These are phyloP conservation scores for Apotomis turbidana DNA, from an alignment of 2,888 invertebrate genomes.

Conservation along the genomic window DNA sequence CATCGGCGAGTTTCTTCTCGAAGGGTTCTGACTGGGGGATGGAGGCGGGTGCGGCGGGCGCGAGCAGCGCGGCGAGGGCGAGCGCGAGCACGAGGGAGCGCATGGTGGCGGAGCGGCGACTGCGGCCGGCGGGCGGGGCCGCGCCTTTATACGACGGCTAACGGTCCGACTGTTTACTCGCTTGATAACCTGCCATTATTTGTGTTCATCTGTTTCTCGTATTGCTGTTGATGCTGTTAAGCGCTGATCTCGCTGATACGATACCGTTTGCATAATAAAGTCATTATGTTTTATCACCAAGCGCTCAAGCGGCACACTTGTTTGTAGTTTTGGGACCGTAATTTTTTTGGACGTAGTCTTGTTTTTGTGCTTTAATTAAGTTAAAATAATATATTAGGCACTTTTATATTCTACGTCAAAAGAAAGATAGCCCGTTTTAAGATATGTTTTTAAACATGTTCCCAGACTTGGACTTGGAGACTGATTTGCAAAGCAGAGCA, in stretches of 20 bases:
- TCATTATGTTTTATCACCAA: conserved; percentile 4
- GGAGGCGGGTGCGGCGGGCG: conserved; percentile 67
- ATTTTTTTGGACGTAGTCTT: no score
- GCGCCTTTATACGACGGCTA: conserved; percentile 72
- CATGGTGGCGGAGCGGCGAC: conserved; percentile 68
- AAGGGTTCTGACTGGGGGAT: conserved; percentile 52
- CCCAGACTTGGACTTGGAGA: no score
- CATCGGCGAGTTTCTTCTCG: conserved; percentile 53
- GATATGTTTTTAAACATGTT: no score
- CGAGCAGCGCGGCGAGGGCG: conserved; percentile 60
- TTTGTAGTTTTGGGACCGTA: no score
- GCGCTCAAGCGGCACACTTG: neutral
- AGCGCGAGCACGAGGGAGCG: conserved; percentile 67
- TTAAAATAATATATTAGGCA: no score
- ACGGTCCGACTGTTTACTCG: conserved; percentile 73
- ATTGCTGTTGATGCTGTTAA: conserved; percentile 33
- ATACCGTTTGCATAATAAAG: conserved; percentile 1
- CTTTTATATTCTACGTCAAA: neutral
- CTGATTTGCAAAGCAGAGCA: no score
- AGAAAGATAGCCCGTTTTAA: no score
- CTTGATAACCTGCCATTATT: conserved; percentile 71
- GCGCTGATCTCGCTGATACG: neutral
- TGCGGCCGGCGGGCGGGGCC: conserved; percentile 56
- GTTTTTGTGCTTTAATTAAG: no score
- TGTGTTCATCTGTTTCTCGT: conserved; percentile 61